Base-by-base conservation (phyloP, 2,113 vertebrate genomes). In the Eulemur macaco region DNA sequence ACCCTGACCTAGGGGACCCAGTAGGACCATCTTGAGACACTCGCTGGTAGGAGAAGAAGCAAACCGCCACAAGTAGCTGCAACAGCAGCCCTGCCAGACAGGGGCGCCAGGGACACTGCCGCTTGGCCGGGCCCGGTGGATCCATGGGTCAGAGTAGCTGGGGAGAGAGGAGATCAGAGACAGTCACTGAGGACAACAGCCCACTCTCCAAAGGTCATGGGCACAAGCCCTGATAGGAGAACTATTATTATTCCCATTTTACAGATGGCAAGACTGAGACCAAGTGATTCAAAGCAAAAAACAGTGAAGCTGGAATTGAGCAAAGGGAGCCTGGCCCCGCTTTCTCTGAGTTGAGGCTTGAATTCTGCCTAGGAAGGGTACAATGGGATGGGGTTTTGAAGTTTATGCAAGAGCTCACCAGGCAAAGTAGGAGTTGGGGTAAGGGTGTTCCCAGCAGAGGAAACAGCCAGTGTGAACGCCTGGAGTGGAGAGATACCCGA, bases 1-100 rank as follows among this genome's bases (percentile, higher is more conserved):
- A 4, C 21, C 1, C 27, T 0, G 5, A 0, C 8, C 6, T 3
- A 4, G 31, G 3, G 47, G 7, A 1, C 60, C 60, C 27, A 0
- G 1, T 6, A 37, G 45, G 37, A 20, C 8, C 4, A 31, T 81
- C 63, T 0, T 0, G 54, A 47, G 68, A 37, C 74, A 89, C 42
- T 0, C 2, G 34, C 25, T 83, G 47, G 81, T 92, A 96, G 21
- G 45, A 97, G 69, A 91, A 89, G 42, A 87, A 74, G 13, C 89
- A 93, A 25, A 91, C 1, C 0, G 92, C 76, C 73, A 92, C 0
- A 47, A 94, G 69, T 31, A 96, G 31, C 78, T 95, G 95, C 2
- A 83, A 0, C 7, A 95, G 50, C 73, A 95, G 18, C 20, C 14
- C 5, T 0, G 1, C 4, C 64, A 94, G 42, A 10, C 3, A 56